A percentile compares a stretch with the other conserved stretches of the same genome.
Evolutionary conservation across 2,113 vertebrate species (phyloP).

Genomic region (Formicarius rufipectus): DNA sequence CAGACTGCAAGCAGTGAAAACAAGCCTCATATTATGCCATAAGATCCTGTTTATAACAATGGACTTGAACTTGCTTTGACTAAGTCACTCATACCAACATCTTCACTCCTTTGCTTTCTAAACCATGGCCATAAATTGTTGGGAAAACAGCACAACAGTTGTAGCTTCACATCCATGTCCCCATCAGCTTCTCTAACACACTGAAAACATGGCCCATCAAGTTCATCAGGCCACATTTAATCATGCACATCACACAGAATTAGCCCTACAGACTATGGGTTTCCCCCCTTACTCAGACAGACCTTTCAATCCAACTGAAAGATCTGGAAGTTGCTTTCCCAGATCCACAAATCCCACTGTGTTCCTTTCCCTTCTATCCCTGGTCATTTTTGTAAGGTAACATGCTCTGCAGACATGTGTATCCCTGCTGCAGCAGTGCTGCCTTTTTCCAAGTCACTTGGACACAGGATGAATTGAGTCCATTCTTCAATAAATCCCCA

Average conservation of each 20-base stretch:
- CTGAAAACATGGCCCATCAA: neutral
- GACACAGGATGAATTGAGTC: neutral
- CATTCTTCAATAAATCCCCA: neutral
- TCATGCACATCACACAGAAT: neutral
- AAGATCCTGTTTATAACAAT: neutral
- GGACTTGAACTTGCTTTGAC: neutral
- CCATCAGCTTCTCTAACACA: neutral
- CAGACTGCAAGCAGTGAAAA: neutral
- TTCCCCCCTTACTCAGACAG: neutral
- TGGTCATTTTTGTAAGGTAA: neutral
- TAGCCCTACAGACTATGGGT: too few species aligned
- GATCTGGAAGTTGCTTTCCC: neutral
- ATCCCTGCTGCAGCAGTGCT: neutral
- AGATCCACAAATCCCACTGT: neutral
- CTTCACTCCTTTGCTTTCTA: neutral
- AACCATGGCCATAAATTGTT: neutral
- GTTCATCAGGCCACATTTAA: neutral
- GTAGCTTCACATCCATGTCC: neutral
- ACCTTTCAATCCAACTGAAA: neutral
- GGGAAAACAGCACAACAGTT: neutral
- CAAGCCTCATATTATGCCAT: neutral
- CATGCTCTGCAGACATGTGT: neutral
- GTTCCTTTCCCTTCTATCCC: neutral
- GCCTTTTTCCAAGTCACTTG: neutral
- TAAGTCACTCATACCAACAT: neutral